Base-by-base conservation (phyloP, 2,113 vertebrate species). In the Anas platyrhynchos region DNA sequence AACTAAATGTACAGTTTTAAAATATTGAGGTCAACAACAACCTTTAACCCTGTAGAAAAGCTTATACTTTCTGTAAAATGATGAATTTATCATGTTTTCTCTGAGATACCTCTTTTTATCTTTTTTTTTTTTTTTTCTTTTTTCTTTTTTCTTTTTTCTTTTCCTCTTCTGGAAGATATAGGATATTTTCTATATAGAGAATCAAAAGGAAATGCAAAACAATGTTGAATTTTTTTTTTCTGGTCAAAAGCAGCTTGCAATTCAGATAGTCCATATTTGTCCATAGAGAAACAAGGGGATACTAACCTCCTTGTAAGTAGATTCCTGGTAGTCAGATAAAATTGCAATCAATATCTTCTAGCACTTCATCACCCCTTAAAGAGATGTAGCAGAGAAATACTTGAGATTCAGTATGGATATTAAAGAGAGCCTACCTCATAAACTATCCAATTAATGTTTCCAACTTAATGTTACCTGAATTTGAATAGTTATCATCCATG, bases 1-100 rank as follows among this genome's bases (percentile, higher is more conserved):
- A 93, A 94, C 88, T 31, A 88, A 52, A 54, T 69, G 13, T 77
- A 62, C 59, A 88, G 7, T 38, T 94, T 94, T 43, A 85, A 97
- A 93, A 48, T 65, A 95, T 61, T 83, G 88, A 83, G 61, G 38
- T 79, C 32, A 88, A 91, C 31, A 76, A 8, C 56, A 66, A 62
- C 7, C 48, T 91, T 90, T 85, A 54, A 62, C 48, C 23, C 38
- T 79, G 41, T 3, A 46, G 11, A 52, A 88, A 91, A 92, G 10
- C 31, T 38, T 83, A 31, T 3, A 25, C 16, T 13, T 27, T 22
- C 83, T 1, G 14, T 29, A 69, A 29, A 75, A 46, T 58, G 11
- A 71, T 72, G 88, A 91, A 94, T 89, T 23, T 58, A 25, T 78
- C 7, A 32, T 58, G 26, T 65, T 85, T 91, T 86, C 21, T 26